Evolutionary conservation across 2,888 invertebrate genomes (phyloP).

Genomic region (Loripinus fragilis): DNA sequence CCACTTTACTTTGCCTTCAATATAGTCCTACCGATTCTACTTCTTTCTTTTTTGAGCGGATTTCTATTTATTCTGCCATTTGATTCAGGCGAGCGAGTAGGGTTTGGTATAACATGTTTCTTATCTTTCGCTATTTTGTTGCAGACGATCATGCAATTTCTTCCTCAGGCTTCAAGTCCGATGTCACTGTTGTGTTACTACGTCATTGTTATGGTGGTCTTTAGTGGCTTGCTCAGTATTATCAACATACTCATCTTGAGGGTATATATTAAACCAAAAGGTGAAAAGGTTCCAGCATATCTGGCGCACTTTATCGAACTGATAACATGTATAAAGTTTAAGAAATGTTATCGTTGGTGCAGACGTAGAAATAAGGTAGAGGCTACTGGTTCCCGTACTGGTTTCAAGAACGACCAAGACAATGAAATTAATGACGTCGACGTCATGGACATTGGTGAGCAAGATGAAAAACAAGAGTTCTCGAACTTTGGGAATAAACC

Average conservation of each 20-base stretch:
- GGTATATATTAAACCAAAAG: constrained; percentile 36
- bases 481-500: not conserved
- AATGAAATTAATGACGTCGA: not conserved
- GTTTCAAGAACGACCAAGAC: not conserved
- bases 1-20: constrained; percentile 48
- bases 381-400: too few species aligned
- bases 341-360: constrained; percentile 5
- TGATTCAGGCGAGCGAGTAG: constrained; percentile 48
- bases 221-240: constrained; percentile 38
- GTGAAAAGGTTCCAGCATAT: constrained; percentile 30
- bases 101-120: constrained; percentile 58
- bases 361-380: not conserved
- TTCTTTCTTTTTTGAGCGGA: constrained; percentile 48
- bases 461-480: not conserved
- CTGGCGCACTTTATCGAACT: constrained; percentile 45
- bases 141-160: constrained; percentile 52
- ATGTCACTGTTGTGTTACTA: constrained; percentile 58
- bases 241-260: constrained; percentile 43
- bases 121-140: constrained; percentile 53
- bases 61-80: constrained; percentile 55
- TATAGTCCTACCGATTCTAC: constrained; percentile 53
- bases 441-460: not conserved
- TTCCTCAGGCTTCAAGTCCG: constrained; percentile 52
- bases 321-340: constrained; percentile 45
- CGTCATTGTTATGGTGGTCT: constrained; percentile 53